Evolutionary conservation across 2,113 vertebrate species (phyloP).

Genomic region (Strix uralensis): DNA sequence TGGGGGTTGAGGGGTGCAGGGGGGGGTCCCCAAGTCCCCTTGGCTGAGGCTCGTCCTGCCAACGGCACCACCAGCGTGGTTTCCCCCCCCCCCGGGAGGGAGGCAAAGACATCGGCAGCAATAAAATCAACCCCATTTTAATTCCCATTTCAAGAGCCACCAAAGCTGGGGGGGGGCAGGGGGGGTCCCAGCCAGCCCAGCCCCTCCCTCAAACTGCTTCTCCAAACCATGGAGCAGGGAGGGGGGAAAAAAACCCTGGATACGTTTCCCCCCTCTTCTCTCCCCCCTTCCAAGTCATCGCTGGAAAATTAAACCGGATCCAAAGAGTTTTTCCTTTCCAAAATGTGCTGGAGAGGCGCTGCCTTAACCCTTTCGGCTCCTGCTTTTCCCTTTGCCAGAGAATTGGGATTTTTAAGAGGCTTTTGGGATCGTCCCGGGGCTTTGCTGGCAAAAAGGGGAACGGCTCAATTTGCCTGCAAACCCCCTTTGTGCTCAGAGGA

Average conservation of each 20-base stretch:
- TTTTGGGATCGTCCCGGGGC: background rate
- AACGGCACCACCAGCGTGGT: background rate
- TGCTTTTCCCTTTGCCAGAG: accelerated
- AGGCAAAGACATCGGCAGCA: background rate
- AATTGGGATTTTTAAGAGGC: background rate
- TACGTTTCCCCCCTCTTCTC: background rate
- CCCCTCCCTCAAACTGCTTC: background rate
- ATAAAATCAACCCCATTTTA: background rate
- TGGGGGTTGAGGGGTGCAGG: background rate
- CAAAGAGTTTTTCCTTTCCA: constrained; percentile 55
- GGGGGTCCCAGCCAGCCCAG: background rate
- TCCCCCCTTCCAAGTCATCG: constrained; percentile 26
- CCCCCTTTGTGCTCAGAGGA: background rate
- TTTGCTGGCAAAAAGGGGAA: background rate
- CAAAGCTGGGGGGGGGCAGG: background rate
- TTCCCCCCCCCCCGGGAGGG: background rate
- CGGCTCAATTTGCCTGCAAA: accelerated
- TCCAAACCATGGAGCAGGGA: background rate
- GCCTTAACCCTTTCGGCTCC: constrained; percentile 44
- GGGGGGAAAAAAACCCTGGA: background rate
- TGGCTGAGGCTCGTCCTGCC: background rate
- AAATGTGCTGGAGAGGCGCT: constrained; percentile 30
- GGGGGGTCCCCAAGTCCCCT: accelerated
- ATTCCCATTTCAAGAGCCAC: background rate
- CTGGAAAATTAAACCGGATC: constrained; percentile 55